phyloP scores from a whole-genome alignment of 2,888 invertebrate species.

The Diplazon laetatorius region DNA sequence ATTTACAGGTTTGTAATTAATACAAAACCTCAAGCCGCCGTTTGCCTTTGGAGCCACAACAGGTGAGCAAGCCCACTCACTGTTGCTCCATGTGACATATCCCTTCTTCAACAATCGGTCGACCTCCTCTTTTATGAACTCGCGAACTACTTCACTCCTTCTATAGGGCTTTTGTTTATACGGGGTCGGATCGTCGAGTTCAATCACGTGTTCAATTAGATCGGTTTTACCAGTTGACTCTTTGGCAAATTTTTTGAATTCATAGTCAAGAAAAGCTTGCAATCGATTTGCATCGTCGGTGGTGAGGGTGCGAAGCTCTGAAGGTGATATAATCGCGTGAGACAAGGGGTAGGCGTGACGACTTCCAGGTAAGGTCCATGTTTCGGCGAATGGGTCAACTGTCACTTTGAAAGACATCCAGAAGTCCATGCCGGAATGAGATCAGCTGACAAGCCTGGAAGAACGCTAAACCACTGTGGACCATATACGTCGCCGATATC shows the following conservation, averaged over 20 bases:
- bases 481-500: conserved; percentile 39
- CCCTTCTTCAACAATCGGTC: conserved; percentile 31
- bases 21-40: conserved; percentile 45
- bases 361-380: conserved; percentile 42
- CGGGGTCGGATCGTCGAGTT: conserved; percentile 29
- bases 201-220: conserved; percentile 47
- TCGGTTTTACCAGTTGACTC: conserved; percentile 50
- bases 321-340: background rate
- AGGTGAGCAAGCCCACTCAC: conserved; percentile 50
- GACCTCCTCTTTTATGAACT: conserved; percentile 34
- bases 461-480: conserved; percentile 49
- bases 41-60: conserved; percentile 49
- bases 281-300: conserved; percentile 30
- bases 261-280: conserved; percentile 42
- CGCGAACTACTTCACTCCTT: conserved; percentile 35
- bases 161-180: conserved; percentile 53
- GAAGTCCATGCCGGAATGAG: conserved; percentile 37
- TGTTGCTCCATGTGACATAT: conserved; percentile 48
- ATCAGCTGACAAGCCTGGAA: conserved; percentile 23
- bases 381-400: conserved; percentile 6
- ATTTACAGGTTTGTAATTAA: conserved; percentile 51
- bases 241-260: conserved; percentile 27
- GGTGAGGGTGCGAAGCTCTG: conserved; percentile 41
- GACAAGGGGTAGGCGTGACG: conserved; percentile 37
- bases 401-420: conserved; percentile 33